These are phyloP conservation scores for Triplophysa rosa DNA, from an alignment of 2,113 vertebrate genomes.

Conservation along the genomic window DNA sequence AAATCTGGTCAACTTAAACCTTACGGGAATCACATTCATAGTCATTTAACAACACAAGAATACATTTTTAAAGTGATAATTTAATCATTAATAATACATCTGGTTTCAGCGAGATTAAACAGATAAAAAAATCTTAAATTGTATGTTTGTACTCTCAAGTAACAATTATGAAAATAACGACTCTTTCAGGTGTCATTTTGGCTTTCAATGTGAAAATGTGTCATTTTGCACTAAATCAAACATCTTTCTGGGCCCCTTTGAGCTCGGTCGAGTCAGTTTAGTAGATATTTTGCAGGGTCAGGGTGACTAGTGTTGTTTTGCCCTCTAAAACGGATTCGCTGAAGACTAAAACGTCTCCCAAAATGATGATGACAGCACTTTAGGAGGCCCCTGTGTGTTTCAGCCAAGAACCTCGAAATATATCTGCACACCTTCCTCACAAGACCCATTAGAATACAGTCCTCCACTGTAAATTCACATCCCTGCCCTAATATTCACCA, in stretches of 20 bases:
- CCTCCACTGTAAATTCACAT: not conserved
- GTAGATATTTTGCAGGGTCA: not conserved
- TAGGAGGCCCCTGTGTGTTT: not conserved
- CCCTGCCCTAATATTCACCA: no score
- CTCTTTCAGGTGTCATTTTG: no score
- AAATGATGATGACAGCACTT: constrained; percentile 5
- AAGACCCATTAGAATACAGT: not conserved
- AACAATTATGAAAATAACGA: no score
- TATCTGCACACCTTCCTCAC: constrained; percentile 1
- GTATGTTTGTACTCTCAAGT: no score
- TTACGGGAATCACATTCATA: not conserved
- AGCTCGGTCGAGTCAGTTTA: no score
- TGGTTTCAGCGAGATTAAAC: not conserved
- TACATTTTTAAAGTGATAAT: not conserved
- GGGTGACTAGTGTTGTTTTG: not conserved
- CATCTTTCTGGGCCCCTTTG: no score
- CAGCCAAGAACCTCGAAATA: constrained; percentile 8
- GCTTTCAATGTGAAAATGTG: not conserved
- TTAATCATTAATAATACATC: not conserved
- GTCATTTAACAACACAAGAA: not conserved
- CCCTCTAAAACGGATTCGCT: not conserved
- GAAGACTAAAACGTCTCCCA: not conserved
- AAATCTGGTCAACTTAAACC: not conserved
- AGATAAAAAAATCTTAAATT: not conserved
- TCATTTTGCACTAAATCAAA: no score